Evolutionary conservation across 1,140 invertebrate species (phyloP), one percentile per base, ranked within the genome.

Genomic region (Drepana arcuata): DNA sequence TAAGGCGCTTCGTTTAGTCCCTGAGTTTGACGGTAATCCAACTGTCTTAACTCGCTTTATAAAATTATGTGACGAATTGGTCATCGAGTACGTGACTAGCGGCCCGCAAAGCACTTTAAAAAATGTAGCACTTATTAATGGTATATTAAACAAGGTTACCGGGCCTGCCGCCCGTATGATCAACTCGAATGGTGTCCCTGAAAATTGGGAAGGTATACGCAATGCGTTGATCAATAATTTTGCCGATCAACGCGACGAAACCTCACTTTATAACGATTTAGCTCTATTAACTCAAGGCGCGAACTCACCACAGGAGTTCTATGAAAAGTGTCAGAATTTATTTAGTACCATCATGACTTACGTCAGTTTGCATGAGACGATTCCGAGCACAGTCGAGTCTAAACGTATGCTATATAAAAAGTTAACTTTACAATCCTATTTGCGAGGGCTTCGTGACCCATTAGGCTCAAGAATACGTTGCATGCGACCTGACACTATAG

Each of bases 1-100:
- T 36, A 36, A 36, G n/a, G 13, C 34, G 4, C 25, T 36, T 10
- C 24, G 34, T 4, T 11, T 36, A 16, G 34, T 36, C 14, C 34
- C 34, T 9, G 34, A 36, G 14, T 35, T 36, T 24, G 34, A 36
- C 18, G 15, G 34, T n/a, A 36, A 36, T 28, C 24, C 34, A 7
- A 13, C 27, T n/a, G 10, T 36, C 9, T 15, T 36, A 7, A 24
- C 25, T 2, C 15, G 25, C 7, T 36, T 36, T 16, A 28, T 36
- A 30, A 23, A 26, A 14, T 14, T 26, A 7, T 29, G 16, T 26
- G 24, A 26, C n/a, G 6, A 26, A 26, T 2, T 6, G 6, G 24
- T 4, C n/a, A 2, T 26, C 4, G 10, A 6, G 6, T 21, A 5
- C 9, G 4, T 21, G 4, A 5, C 18, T 5, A 21, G 4, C 18